phyloP scores from a whole-genome alignment of 2,888 invertebrate genomes.

The Drosophila silvestris region DNA sequence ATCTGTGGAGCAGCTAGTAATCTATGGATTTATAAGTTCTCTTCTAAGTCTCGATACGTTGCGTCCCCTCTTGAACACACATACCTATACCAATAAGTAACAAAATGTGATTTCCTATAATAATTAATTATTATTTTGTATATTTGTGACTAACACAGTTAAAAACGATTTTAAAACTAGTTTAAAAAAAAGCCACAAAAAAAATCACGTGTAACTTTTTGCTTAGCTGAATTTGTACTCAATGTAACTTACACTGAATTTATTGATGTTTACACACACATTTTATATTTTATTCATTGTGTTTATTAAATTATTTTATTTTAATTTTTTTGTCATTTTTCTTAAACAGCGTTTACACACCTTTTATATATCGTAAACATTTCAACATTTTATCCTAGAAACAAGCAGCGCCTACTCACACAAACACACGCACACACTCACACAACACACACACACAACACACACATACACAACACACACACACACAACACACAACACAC shows the following conservation, averaged over 20 bases:
- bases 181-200: conserved; percentile 14
- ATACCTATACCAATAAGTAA: conserved; percentile 28
- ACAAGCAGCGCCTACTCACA: conserved; percentile 67
- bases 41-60: conserved; percentile 21
- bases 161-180: conserved; percentile 37
- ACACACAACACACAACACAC: conserved; percentile 19
- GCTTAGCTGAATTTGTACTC: conserved; percentile 58
- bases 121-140: conserved; percentile 22
- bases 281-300: conserved; percentile 40
- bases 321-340: conserved; percentile 19
- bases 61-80: conserved; percentile 29
- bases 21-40: conserved; percentile 12
- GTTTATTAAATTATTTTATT: conserved; percentile 36
- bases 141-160: conserved; percentile 56
- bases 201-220: conserved; percentile 54
- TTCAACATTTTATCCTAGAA: conserved; percentile 64
- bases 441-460: conserved; percentile 22
- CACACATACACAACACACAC: conserved; percentile 20
- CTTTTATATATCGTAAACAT: conserved; percentile 26
- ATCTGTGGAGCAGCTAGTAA: conserved; percentile 14
- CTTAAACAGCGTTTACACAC: conserved; percentile 39
- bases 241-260: conserved; percentile 51
- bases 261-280: conserved; percentile 40
- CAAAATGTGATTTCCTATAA: conserved; percentile 16
- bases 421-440: conserved; percentile 38